Evolutionary conservation across 2,797 vertebrate genomes (phyloP).

Genomic region (Sebastes vulpes): DNA sequence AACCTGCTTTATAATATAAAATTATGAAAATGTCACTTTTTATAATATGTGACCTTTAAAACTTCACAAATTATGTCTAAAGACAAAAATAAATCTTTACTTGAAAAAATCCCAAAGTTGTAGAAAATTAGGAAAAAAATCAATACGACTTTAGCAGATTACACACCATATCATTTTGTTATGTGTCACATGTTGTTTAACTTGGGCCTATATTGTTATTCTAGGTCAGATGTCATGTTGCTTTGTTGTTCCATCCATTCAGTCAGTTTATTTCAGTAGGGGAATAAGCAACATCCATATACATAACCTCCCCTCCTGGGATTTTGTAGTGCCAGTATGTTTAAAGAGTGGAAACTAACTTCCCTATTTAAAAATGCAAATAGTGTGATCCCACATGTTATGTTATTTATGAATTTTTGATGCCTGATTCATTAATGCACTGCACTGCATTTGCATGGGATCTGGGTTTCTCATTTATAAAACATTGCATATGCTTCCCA

Average conservation of each 20-base stretch:
- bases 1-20: too few relatives aligned
- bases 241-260: background rate
- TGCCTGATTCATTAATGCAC: constrained; percentile 15
- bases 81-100: background rate
- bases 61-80: background rate
- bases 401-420: constrained; percentile 29
- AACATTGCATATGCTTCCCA: too few relatives aligned
- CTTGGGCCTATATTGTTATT: background rate
- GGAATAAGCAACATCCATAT: background rate
- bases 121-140: background rate
- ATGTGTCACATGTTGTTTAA: background rate
- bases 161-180: background rate
- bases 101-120: background rate
- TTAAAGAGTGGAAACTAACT: constrained; percentile 18
- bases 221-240: background rate
- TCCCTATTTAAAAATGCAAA: constrained; percentile 40
- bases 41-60: too few relatives aligned
- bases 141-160: background rate
- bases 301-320: rapidly evolving
- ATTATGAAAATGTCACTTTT: too few relatives aligned
- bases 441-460: constrained; percentile 12
- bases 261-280: background rate
- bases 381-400: background rate
- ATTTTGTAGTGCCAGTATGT: constrained; percentile 7
- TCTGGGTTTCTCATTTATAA: background rate